Evolutionary conservation across 2,888 invertebrate genomes (phyloP), one percentile per base, ranked within the genome.

Genomic region (Operophtera brumata): DNA sequence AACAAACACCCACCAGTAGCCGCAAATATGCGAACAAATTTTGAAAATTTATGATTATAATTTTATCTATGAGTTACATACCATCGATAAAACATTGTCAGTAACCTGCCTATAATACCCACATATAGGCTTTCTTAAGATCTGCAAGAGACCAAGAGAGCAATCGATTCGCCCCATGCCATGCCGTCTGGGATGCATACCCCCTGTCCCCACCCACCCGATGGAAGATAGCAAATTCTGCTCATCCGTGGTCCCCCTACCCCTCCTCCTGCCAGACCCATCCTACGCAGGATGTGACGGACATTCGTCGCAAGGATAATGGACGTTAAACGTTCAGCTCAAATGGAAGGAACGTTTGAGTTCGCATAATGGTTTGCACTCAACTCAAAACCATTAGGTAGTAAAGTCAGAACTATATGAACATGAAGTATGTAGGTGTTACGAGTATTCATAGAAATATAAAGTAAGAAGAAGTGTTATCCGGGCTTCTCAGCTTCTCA

Each of bases 171-270:
- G 67, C 64, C 68, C 62, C 55, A 50, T 55, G 47, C 73, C 73
- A 68, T 57, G 64, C 71, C 64, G 80, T 78, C 80, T 80, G 73
- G 71, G 65, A 71, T 70, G 69, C 59, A 62, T 62, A 54, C 65
- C 67, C 59, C 66, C 56, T 54, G 58, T 42, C 50, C 61, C 64
- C 64, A 61, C 42, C 52, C 53, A 56, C 48, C 53, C 57, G 56
- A 62, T 62, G 53, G 66, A 65, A 67, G 71, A 69, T 57, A 61
- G 67, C 66, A 62, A 69, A 72, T 69, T 67, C 66, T 70, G 70
- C 72, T 69, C 70, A 71, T 69, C 64, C 63, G 61, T 58, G 60
- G 51, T 45, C 46, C 62, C 58, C 57, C 47, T 56, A 53, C 54
- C 57, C 61, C 47, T 59, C 54, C 56, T 55, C 58, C 52, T 49